phyloP scores from a whole-genome alignment of 1,140 invertebrate genomes.

The Onthophagus taurus region DNA sequence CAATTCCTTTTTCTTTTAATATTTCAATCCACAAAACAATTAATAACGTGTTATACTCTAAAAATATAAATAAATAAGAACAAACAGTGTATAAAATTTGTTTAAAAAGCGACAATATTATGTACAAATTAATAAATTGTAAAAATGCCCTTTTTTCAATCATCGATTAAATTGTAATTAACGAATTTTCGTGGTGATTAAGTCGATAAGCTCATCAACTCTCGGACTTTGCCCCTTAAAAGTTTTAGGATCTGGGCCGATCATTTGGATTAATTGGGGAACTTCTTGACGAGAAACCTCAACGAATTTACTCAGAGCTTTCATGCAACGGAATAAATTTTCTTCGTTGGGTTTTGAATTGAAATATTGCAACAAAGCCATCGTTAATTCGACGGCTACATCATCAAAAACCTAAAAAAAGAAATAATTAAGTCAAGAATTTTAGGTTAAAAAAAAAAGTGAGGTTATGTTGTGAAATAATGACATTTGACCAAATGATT shows the following conservation, averaged over 20 bases:
- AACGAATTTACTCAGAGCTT: conserved; percentile 69
- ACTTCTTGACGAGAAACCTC: conserved; percentile 73
- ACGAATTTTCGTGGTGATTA: conserved; percentile 39
- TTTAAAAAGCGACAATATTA: too few relatives aligned
- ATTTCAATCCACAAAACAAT: too few relatives aligned
- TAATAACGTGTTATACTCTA: too few relatives aligned
- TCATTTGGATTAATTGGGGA: conserved; percentile 81
- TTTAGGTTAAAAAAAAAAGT: neutral
- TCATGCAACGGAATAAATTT: conserved; percentile 66
- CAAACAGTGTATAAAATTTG: too few relatives aligned
- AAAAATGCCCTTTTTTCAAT: too few relatives aligned
- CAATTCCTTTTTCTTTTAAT: too few relatives aligned
- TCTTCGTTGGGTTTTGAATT: conserved; percentile 70
- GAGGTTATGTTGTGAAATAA: neutral
- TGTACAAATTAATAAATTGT: too few relatives aligned
- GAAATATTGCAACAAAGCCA: conserved; percentile 87
- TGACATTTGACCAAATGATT: neutral
- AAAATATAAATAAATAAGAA: too few relatives aligned
- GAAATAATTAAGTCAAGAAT: neutral
- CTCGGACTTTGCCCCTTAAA: conserved; percentile 73
- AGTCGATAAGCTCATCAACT: conserved; percentile 70
- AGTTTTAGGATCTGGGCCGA: conserved; percentile 76
- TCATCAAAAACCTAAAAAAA: conserved; percentile 79
- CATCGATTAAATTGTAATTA: conserved; percentile 17
- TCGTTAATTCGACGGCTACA: conserved; percentile 81